Evolutionary conservation across 1,140 invertebrate species (phyloP), one percentile per base, ranked within the genome.

Genomic region (Laodelphax striatellus): DNA sequence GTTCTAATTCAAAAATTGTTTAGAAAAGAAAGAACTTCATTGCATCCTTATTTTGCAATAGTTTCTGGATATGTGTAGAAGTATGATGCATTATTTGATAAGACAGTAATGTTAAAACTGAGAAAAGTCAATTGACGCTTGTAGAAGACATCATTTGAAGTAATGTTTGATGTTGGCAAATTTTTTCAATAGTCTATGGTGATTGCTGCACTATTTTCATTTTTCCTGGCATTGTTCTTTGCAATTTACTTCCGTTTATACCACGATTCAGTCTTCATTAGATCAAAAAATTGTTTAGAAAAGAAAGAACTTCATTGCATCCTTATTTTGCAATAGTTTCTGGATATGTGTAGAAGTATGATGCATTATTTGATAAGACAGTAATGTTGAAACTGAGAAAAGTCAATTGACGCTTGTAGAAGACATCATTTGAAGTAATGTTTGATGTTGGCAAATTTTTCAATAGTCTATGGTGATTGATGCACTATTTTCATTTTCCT

Each of bases 1-100:
- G 50, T 62, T n/a, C n/a, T 59, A 28, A 53, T 13, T 14, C 58
- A 21, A 41, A 52, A 64, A 55, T 57, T 38, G 16, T 58, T 38
- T 38, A 58, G 34, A 62, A 58, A 55, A 22, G 42, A 55, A 42
- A n/a, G n/a, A 19, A 57, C 43, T 59, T 62, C 59, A 31, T 62
- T 44, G 28, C 28, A 34, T 42, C 54, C 24, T 63, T 62, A 62
- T 22, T 31, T 44, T 55, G 57, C 50, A 16, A 57, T 42, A 34
- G 11, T 31, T 60, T 65, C 64, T 21, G 57, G 22, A 42, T 65
- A 65, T 14, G 52, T 52, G 55, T 65, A 65, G 28, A 63, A 65
- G 19, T 50, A 21, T 14, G 60, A 42, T 17, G 8, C 5, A 28
- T 9, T 13, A 52, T 41, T 31, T 22, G 64, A 62, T 6, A 62